These are phyloP conservation scores for Diplodus puntazzo DNA, from an alignment of 2,797 vertebrate genomes.

Conservation along the genomic window DNA sequence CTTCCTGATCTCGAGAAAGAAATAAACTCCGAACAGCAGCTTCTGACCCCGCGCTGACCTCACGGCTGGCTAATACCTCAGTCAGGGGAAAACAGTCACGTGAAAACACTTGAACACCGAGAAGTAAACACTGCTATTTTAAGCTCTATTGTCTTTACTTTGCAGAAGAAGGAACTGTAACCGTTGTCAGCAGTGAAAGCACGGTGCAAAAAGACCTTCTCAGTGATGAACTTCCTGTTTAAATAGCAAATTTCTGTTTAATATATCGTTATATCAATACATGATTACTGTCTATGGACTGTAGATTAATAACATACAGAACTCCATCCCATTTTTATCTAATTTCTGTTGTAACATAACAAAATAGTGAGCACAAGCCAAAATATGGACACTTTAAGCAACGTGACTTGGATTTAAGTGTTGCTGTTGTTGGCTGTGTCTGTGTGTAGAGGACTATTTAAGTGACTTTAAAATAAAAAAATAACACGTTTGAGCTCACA, in stretches of 20 bases:
- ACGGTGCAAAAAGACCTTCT: not conserved
- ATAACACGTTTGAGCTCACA: too few species aligned
- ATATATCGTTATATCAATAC: too few species aligned
- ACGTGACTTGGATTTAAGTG: too few species aligned
- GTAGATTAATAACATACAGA: not conserved
- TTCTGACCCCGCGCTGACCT: slow-evolving; percentile 51
- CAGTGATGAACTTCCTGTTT: too few species aligned
- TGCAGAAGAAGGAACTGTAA: not conserved
- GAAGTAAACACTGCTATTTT: slow-evolving; percentile 28
- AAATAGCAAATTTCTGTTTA: too few species aligned
- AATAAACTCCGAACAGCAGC: slow-evolving; percentile 53
- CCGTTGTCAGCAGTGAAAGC: not conserved
- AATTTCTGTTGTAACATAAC: too few species aligned
- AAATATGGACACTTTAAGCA: too few species aligned
- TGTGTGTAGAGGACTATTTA: too few species aligned
- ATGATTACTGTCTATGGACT: not conserved
- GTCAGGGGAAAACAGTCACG: slow-evolving; percentile 24
- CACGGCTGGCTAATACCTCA: slow-evolving; percentile 34
- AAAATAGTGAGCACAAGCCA: too few species aligned
- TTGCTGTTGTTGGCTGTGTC: too few species aligned
- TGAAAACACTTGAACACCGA: slow-evolving; percentile 17
- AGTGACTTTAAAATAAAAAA: too few species aligned
- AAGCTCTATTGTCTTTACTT: slow-evolving; percentile 22
- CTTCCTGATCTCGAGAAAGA: slow-evolving; percentile 48
- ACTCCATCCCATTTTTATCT: not conserved